Conservation (phyloP, 2,888 invertebrate species). For the Napeogenes sylphis region DNA sequence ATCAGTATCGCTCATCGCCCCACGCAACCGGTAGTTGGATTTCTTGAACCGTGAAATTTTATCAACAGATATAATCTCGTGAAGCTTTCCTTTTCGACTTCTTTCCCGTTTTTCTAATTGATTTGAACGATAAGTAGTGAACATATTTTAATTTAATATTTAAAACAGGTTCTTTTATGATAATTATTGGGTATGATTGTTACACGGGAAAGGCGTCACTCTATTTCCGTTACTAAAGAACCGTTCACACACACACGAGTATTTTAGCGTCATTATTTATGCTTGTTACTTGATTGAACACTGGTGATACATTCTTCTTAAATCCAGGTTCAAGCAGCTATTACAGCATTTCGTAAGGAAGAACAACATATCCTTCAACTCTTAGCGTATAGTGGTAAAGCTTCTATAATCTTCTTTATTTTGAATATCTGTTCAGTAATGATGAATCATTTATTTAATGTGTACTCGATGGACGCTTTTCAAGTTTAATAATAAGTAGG, state of each 20-base stretch:
- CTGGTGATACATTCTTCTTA: no score
- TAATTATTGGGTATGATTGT: conserved; percentile 27
- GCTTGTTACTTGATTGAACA: no score
- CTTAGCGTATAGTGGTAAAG: no score
- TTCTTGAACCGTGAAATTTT: conserved; percentile 78
- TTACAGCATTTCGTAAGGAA: no score
- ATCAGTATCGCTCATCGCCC: conserved; percentile 77
- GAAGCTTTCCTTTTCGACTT: conserved; percentile 70
- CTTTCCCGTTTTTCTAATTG: conserved; percentile 62
- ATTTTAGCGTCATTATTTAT: no score
- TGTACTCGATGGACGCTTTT: no score
- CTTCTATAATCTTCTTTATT: no score
- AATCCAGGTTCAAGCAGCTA: no score
- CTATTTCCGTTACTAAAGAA: conserved; percentile 25
- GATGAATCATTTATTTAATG: no score
- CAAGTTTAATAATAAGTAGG: no score
- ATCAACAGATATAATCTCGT: conserved; percentile 76
- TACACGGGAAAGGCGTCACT: conserved; percentile 49
- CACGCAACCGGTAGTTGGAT: conserved; percentile 76
- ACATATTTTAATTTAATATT: background rate
- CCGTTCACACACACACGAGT: conserved; percentile 14
- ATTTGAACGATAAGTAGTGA: conserved; percentile 39
- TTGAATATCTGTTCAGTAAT: no score
- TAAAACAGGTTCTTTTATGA: background rate
- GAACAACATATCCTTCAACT: no score